Conservation (phyloP, 2,113 vertebrate genomes). For the Conger conger region DNA sequence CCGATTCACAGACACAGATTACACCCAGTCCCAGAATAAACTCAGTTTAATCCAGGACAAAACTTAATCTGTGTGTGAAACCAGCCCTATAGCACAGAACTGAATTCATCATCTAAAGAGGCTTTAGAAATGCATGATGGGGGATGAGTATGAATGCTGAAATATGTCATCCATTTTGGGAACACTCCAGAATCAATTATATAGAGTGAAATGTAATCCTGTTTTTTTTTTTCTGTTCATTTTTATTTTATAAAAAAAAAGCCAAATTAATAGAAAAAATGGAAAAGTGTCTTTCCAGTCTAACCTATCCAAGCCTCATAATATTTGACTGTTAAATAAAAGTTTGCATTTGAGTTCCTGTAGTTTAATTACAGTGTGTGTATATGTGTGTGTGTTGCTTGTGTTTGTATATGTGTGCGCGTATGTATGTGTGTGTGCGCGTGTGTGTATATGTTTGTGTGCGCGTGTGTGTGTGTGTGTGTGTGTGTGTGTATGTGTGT, state of each 20-base stretch:
- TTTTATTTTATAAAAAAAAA: neutral
- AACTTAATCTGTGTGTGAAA: too few species aligned
- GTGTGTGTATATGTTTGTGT: too few species aligned
- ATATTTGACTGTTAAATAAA: neutral
- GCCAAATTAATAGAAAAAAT: too few species aligned
- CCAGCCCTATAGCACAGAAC: neutral
- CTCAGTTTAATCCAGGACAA: too few species aligned
- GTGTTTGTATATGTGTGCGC: too few species aligned
- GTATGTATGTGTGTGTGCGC: too few species aligned
- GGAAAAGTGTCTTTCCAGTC: neutral
- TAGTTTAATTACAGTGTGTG: too few species aligned
- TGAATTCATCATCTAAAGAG: neutral
- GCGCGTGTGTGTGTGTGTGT: too few species aligned
- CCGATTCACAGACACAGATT: too few species aligned
- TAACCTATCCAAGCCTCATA: neutral
- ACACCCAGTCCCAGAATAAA: too few species aligned
- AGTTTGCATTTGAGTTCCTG: neutral
- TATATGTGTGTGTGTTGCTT: too few species aligned
- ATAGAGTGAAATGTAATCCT: neutral
- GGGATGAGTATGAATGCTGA: neutral
- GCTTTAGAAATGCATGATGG: neutral
- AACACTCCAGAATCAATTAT: neutral
- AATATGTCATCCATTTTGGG: neutral
- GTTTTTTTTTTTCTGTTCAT: neutral
- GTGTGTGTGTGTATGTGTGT: too few species aligned